These are phyloP conservation scores for Lepus townsendii DNA, from an alignment of 2,797 vertebrate species.

Conservation along the genomic window DNA sequence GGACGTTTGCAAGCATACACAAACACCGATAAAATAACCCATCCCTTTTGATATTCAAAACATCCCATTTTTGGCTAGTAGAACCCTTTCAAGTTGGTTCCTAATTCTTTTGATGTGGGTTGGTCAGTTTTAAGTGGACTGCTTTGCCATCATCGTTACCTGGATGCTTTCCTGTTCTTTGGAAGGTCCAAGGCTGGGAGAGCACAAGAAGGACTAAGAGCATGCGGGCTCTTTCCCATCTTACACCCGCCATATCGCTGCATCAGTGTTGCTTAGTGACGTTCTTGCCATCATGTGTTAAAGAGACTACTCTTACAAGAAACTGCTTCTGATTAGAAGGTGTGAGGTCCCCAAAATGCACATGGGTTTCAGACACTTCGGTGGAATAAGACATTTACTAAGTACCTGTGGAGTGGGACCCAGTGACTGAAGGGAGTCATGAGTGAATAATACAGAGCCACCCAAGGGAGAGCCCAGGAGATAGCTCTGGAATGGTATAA, in stretches of 20 bases:
- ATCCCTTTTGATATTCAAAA: background rate
- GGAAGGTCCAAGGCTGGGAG: conserved; percentile 27
- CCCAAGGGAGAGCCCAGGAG: background rate
- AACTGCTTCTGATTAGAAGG: conserved; percentile 16
- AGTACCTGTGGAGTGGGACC: background rate
- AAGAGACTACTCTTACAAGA: conserved; percentile 22
- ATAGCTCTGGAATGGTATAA: background rate
- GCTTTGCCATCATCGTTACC: background rate
- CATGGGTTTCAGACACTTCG: background rate
- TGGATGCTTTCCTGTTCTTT: conserved; percentile 22
- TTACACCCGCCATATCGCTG: background rate
- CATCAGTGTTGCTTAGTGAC: background rate
- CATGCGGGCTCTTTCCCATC: background rate
- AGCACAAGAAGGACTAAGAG: background rate
- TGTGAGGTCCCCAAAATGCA: background rate
- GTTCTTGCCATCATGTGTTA: background rate
- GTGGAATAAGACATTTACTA: background rate
- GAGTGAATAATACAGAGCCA: background rate
- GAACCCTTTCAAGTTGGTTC: background rate
- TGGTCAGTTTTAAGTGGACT: conserved; percentile 36
- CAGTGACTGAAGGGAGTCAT: background rate
- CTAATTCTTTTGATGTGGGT: conserved; percentile 23
- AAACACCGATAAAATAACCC: background rate
- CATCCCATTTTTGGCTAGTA: background rate
- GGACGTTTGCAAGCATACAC: conserved; percentile 4